phyloP scores from a whole-genome alignment of 2,113 vertebrate genomes.

The Catharus bicknelli region DNA sequence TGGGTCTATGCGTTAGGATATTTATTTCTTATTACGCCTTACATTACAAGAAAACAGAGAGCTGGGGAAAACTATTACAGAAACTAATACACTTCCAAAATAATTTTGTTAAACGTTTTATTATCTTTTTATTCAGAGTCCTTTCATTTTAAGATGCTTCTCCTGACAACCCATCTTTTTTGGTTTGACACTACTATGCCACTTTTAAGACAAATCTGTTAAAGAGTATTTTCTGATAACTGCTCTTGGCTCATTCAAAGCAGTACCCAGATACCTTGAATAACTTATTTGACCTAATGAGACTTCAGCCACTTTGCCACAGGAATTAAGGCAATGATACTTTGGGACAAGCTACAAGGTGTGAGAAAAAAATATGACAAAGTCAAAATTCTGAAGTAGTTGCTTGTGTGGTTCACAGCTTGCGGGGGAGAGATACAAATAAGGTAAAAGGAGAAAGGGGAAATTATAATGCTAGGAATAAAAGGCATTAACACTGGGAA shows the following conservation, averaged over 20 bases:
- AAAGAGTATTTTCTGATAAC: neutral
- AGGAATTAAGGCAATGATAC: neutral
- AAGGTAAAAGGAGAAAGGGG: neutral
- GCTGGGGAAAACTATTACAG: neutral
- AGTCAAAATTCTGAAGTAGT: neutral
- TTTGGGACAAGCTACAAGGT: neutral
- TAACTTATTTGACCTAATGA: neutral
- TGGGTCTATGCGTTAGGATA: conserved; percentile 31
- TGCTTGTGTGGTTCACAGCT: neutral
- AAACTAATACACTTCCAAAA: neutral
- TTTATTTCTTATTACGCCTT: conserved; percentile 8
- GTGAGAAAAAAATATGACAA: neutral
- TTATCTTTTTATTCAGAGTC: neutral
- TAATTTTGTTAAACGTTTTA: neutral
- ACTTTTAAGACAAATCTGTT: neutral
- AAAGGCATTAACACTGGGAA: neutral
- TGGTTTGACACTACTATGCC: neutral
- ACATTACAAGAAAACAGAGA: conserved; percentile 44
- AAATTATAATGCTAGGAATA: neutral
- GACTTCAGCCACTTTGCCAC: neutral
- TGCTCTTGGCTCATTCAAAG: neutral
- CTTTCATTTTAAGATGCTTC: neutral
- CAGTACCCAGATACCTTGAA: neutral
- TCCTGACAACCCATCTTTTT: neutral
- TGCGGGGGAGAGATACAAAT: neutral